phyloP scores from a whole-genome alignment of 2,888 invertebrate species.

The Drosophila barbarae region DNA sequence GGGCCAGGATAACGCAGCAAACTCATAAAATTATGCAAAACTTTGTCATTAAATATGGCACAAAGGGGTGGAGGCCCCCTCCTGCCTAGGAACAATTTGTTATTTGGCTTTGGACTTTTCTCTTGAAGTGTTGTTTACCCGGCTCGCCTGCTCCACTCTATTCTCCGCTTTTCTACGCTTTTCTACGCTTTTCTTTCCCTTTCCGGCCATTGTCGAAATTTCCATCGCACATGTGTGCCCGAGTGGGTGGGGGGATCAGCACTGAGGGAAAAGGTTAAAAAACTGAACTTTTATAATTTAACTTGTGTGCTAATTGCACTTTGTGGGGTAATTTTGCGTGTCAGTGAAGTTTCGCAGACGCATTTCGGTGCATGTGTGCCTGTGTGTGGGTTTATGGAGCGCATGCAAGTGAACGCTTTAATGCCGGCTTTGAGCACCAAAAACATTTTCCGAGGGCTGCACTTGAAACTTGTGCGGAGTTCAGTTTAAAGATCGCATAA shows the following conservation, averaged over 20 bases:
- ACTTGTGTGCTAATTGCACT: conserved; percentile 65
- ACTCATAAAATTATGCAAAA: conserved; percentile 73
- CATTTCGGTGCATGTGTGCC: conserved; percentile 35
- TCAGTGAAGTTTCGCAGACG: conserved; percentile 56
- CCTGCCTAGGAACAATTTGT: conserved; percentile 56
- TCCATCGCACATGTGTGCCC: conserved; percentile 16
- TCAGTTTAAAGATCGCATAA: conserved; percentile 29
- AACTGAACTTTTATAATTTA: conserved; percentile 62
- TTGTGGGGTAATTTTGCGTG: conserved; percentile 65
- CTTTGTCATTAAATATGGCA: conserved; percentile 71
- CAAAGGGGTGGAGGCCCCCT: conserved; percentile 6
- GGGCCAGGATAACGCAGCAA: conserved; percentile 45
- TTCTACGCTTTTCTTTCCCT: background rate
- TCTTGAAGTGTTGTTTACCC: conserved; percentile 58
- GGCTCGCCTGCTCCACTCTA: conserved; percentile 12
- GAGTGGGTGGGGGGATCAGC: conserved; percentile 7
- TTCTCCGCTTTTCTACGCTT: background rate
- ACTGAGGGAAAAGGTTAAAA: conserved; percentile 39
- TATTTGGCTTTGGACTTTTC: conserved; percentile 66
- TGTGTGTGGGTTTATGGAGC: conserved; percentile 27
- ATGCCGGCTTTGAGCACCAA: conserved; percentile 43
- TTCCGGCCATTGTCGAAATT: conserved; percentile 14
- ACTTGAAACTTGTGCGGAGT: conserved; percentile 38
- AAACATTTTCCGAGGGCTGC: conserved; percentile 31
- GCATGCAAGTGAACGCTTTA: conserved; percentile 42